Evolutionary conservation across 2,113 vertebrate genomes (phyloP), one percentile per base, ranked within the genome.

Genomic region (Herpailurus yagouaroundi): DNA sequence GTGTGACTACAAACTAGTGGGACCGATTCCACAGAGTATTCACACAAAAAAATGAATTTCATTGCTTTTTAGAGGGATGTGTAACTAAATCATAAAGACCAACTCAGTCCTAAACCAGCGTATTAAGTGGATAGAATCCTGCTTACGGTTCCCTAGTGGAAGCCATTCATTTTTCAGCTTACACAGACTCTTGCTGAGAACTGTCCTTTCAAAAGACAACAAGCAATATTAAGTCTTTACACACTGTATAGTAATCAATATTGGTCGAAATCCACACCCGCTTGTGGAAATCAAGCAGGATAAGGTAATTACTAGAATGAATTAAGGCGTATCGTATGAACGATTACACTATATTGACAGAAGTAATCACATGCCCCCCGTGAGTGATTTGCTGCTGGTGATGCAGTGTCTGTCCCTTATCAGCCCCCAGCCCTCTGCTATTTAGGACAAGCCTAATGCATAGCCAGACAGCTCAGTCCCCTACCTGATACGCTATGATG

Each of bases 251-350:
- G 73, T 63, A 68, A 97, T 88, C 15, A 93, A 82, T 91, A 95
- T 21, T 15, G 36, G 55, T 74, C 77, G 96, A 95, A 77, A 91
- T 79, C 73, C 85, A 91, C 60, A 89, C 52, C 45, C 60, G 48
- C n/a, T 81, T 60, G 85, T 97, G 92, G 48, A 94, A 95, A 91
- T 96, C 48, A 84, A 91, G 69, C 83, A 94, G 91, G 33, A 96
- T 52, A 73, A 93, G 48, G 18, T 93, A 93, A 91, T 85, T 73
- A 68, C 64, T 74, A 89, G 64, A 73, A 87, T 87, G 92, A 87
- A 94, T 84, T 87, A 97, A 81, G 38, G 57, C 85, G 95, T 89
- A 79, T 93, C 81, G 48, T 73, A 76, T 92, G 48, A 89, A 88
- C 1, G 23, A 93, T 69, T 94, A 93, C 33, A 95, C 11, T 84